phyloP scores from a whole-genome alignment of 2,797 vertebrate genomes.

The Apodemus agrarius region DNA sequence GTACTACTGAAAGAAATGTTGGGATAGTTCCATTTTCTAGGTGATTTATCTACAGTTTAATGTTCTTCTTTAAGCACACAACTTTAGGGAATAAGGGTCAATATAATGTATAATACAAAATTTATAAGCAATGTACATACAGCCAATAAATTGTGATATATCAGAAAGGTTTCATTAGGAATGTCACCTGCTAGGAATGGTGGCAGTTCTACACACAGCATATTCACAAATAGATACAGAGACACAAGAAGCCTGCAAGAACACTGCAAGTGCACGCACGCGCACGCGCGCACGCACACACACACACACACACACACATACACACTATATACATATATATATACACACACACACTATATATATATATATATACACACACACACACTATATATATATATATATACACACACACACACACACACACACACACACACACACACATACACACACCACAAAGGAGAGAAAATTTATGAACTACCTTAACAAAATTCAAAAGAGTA shows the following conservation, averaged over 20 bases:
- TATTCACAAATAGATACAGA: not conserved
- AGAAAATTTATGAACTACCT: not conserved
- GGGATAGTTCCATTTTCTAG: conserved; percentile 17
- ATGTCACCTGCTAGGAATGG: not conserved
- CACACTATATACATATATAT: no score
- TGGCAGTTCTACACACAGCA: not conserved
- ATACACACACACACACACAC: no score
- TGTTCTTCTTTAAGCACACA: not conserved
- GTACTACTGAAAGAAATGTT: conserved; percentile 42
- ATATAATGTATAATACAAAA: not conserved
- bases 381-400: no score
- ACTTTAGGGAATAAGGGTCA: not conserved
- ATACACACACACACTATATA: no score
- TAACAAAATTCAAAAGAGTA: not conserved
- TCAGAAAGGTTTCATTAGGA: not conserved
- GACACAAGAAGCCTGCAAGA: not conserved
- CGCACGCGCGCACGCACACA: not conserved
- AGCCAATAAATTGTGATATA: not conserved
- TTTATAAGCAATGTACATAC: not conserved
- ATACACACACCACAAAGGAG: not conserved
- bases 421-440: no score
- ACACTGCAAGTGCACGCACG: not conserved
- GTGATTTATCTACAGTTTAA: conserved; percentile 15
- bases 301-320: no score
- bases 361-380: no score